These are phyloP conservation scores for Gonioctena quinquepunctata DNA, from an alignment of 1,140 invertebrate species.

Conservation along the genomic window DNA sequence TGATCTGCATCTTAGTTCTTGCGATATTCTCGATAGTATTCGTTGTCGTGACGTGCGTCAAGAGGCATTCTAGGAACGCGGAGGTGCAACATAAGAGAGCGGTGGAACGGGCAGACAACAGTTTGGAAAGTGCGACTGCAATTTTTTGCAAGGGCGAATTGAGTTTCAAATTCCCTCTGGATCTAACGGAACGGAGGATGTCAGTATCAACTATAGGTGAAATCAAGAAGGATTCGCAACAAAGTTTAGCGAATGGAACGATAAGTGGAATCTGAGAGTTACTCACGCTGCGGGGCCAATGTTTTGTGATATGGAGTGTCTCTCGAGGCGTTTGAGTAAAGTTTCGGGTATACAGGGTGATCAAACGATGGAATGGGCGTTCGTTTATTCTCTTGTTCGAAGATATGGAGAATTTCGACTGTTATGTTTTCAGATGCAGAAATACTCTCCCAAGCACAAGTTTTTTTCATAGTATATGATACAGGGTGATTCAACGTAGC, in stretches of 20 bases:
- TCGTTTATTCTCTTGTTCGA: no score
- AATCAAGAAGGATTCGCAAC: conserved; percentile 49
- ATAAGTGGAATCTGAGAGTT: conserved; percentile 41
- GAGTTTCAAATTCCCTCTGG: conserved; percentile 55
- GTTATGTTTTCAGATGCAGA: no score
- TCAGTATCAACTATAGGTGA: conserved; percentile 52
- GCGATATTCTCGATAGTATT: conserved; percentile 48
- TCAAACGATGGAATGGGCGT: neutral
- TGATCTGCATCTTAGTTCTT: conserved; percentile 43
- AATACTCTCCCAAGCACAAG: no score
- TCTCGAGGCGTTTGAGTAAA: neutral
- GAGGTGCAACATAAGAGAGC: conserved; percentile 34
- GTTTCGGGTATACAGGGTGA: neutral
- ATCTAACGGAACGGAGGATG: conserved; percentile 49
- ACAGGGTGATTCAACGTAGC: no score
- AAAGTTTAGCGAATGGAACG: conserved; percentile 47
- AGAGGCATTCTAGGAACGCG: conserved; percentile 33
- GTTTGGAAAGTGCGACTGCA: conserved; percentile 36
- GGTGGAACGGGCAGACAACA: conserved; percentile 33
- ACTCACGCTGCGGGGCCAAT: neutral
- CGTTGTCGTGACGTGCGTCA: conserved; percentile 49
- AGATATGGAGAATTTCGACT: no score
- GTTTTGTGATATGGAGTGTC: neutral
- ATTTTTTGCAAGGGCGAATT: conserved; percentile 53
- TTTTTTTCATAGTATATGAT: no score